A percentile compares a stretch with the other conserved stretches of the same genome.
Evolutionary conservation across 2,113 vertebrate species (phyloP).

Genomic region (Dromas ardeola): DNA sequence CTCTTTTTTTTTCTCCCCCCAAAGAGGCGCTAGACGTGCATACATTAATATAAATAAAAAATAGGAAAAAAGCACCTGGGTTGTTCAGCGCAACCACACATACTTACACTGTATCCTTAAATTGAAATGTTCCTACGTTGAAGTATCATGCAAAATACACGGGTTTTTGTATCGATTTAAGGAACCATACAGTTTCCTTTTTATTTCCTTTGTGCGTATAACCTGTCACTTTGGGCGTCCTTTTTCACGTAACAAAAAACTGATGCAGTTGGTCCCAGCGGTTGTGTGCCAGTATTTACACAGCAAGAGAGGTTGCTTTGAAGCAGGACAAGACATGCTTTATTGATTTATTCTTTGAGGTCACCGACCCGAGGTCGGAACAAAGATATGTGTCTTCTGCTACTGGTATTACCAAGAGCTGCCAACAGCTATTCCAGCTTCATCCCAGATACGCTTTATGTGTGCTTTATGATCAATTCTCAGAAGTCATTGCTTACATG

Average conservation of each 20-base stretch:
- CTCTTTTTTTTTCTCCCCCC: too few relatives aligned
- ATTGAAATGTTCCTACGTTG: neutral
- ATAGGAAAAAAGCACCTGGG: neutral
- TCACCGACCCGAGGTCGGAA: neutral
- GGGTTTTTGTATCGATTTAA: neutral
- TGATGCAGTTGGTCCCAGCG: neutral
- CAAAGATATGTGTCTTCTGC: neutral
- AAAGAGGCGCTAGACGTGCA: fast-evolving
- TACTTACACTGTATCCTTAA: neutral
- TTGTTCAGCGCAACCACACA: neutral
- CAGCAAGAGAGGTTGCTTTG: neutral
- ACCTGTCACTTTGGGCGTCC: neutral
- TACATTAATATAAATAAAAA: neutral
- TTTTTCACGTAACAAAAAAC: neutral
- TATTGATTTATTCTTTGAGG: neutral
- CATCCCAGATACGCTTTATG: neutral
- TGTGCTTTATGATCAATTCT: neutral
- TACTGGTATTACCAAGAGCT: neutral
- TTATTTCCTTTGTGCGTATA: neutral
- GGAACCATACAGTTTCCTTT: neutral
- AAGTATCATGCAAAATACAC: neutral
- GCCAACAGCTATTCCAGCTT: neutral
- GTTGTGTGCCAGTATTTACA: neutral
- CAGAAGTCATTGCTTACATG: neutral
- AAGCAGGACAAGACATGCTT: neutral